Evolutionary conservation across 1,140 invertebrate species (phyloP), one percentile per base, ranked within the genome.

Genomic region (Trachymyrmex cornetzi): DNA sequence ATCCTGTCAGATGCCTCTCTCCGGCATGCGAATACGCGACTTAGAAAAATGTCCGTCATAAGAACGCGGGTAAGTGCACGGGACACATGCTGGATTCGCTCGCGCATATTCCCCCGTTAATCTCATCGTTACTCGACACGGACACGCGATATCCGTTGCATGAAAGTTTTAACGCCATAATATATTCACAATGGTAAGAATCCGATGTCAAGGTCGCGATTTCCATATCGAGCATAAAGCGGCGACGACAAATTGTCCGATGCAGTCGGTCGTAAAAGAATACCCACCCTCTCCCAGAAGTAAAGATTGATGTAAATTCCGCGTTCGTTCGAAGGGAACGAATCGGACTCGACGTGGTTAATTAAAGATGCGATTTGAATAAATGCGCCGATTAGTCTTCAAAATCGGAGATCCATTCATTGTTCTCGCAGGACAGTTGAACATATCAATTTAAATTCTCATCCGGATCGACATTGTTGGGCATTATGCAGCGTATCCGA

Each of bases 121-220:
- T 72, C 63, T 67, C 64, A 44, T 82, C 57, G 64, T 82, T 66
- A 87, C 84, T 50, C 71, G 71, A 75, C 50, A 75, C 50, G 66
- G 74, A 88, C 72, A 74, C 77, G 71, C 72, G 71, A 89, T 75
- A 72, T 66, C 64, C 19, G 44, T 44, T 44, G 67, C 71, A 48
- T 55, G 57, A 48, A 61, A 30, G 64, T 61, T 90, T 87, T 89
- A 90, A 87, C 61, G 53, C 63, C 59, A 66, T 64, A 89, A 90
- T 89, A 82, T 82, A 90, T 90, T 84, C 88, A 59, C 75, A 38
- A 75, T 77, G 64, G 55, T 85, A 72, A 48, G 71, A 63, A 74
- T 81, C 59, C 24, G 59, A 71, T 87, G 66, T 89, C 84, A 89
- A 87, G 88, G 88, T 72, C 85, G 85, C 55, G 69, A 72, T 89